Conservation (phyloP, 2,888 invertebrate species). For the Hybos culiciformis region DNA sequence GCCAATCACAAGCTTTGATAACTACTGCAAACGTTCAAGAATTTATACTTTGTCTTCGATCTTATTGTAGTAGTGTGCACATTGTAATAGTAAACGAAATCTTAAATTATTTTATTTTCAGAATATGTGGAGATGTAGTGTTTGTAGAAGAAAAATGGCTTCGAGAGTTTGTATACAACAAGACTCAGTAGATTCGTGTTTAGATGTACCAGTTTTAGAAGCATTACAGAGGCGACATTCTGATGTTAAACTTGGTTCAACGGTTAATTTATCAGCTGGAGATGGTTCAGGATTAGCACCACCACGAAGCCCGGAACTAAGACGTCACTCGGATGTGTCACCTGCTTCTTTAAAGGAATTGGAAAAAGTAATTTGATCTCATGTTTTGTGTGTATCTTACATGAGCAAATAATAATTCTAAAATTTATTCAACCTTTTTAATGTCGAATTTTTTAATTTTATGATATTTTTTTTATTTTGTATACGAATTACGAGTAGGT, state of each 20-base stretch:
- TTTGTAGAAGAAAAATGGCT: constrained; percentile 70
- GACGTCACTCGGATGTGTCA: constrained; percentile 75
- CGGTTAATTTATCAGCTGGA: constrained; percentile 36
- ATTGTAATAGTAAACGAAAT: no score
- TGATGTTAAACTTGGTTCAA: constrained; percentile 53
- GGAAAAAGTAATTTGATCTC: constrained; percentile 62
- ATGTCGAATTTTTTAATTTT: no score
- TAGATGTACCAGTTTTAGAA: constrained; percentile 68
- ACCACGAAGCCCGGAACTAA: constrained; percentile 66
- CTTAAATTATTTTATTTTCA: constrained; percentile 24
- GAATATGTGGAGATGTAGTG: constrained; percentile 79
- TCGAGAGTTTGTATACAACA: constrained; percentile 63
- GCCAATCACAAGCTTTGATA: no score
- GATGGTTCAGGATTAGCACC: constrained; percentile 56
- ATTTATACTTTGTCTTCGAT: background rate
- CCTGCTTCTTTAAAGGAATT: constrained; percentile 76
- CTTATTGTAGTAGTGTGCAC: no score
- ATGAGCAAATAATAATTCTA: background rate
- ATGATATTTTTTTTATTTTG: no score
- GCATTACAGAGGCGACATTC: constrained; percentile 69
- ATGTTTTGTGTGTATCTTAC: background rate
- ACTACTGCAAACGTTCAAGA: background rate
- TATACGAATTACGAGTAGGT: no score
- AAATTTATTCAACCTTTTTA: no score
- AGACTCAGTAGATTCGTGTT: constrained; percentile 70